phyloP scores from a whole-genome alignment of 2,888 invertebrate species.

The Patella depressa region DNA sequence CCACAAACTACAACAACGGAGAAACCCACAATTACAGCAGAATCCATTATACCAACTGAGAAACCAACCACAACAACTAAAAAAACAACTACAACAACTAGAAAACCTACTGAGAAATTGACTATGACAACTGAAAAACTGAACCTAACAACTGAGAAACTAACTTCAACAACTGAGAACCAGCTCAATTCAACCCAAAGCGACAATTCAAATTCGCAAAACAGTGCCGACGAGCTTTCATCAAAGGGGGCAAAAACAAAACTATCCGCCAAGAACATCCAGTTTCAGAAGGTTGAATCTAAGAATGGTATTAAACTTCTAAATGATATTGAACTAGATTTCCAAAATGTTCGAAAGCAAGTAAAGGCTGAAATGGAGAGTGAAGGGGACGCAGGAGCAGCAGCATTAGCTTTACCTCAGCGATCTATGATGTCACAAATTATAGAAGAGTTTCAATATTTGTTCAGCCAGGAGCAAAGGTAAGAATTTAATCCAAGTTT shows the following conservation, averaged over 20 bases:
- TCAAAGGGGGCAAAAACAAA: background rate
- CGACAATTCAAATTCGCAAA: too few relatives aligned
- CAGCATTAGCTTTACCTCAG: conserved; percentile 8
- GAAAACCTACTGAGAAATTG: background rate
- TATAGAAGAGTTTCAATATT: conserved; percentile 11
- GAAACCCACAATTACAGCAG: too few relatives aligned
- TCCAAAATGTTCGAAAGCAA: background rate
- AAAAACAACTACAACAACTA: background rate
- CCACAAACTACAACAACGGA: too few relatives aligned
- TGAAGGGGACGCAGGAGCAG: background rate
- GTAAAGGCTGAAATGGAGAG: background rate
- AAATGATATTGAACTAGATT: conserved; percentile 6
- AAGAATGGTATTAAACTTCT: conserved; percentile 1
- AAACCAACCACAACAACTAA: background rate
- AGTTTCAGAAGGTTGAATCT: background rate
- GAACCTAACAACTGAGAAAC: background rate
- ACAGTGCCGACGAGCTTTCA: too few relatives aligned
- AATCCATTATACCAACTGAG: too few relatives aligned
- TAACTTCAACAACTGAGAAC: background rate
- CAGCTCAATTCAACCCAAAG: background rate
- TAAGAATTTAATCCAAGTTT: background rate
- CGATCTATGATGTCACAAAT: conserved; percentile 14
- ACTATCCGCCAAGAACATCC: background rate
- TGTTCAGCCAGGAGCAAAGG: conserved; percentile 20
- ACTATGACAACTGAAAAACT: background rate